These are phyloP conservation scores for Elanus axillaris DNA, from an alignment of 2,113 vertebrate genomes.

Conservation along the genomic window DNA sequence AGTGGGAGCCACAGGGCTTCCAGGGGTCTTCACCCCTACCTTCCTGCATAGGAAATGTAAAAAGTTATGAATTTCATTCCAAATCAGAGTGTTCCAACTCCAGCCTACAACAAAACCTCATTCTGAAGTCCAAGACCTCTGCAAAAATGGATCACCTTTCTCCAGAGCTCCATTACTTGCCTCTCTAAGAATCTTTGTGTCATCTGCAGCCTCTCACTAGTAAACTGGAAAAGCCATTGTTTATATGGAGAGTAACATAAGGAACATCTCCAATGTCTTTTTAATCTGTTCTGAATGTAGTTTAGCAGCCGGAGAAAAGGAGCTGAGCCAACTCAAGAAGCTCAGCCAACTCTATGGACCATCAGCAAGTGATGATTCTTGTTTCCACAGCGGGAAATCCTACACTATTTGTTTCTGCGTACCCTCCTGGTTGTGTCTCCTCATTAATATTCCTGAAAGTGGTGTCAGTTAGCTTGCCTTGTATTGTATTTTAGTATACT, in stretches of 20 bases:
- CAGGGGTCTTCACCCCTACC: neutral
- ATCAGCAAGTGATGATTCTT: neutral
- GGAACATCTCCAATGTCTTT: neutral
- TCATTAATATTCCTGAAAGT: neutral
- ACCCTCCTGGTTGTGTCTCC: neutral
- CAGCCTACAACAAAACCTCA: neutral
- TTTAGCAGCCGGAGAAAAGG: neutral
- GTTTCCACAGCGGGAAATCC: constrained; percentile 10
- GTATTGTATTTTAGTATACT: neutral
- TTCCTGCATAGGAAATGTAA: neutral
- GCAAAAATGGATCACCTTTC: neutral
- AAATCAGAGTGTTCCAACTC: neutral
- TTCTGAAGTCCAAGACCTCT: neutral
- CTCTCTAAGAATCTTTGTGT: neutral
- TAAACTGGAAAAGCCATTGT: neutral
- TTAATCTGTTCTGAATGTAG: neutral
- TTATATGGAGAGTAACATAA: neutral
- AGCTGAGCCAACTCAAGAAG: constrained; percentile 5
- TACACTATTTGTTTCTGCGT: neutral
- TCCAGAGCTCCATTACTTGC: neutral
- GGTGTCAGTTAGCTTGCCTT: neutral
- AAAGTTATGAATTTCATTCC: neutral
- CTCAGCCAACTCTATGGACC: neutral
- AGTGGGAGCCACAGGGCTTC: neutral
- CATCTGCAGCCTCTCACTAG: neutral